Base-by-base conservation (phyloP, 2,113 vertebrate genomes). In the Nothocercus julius region DNA sequence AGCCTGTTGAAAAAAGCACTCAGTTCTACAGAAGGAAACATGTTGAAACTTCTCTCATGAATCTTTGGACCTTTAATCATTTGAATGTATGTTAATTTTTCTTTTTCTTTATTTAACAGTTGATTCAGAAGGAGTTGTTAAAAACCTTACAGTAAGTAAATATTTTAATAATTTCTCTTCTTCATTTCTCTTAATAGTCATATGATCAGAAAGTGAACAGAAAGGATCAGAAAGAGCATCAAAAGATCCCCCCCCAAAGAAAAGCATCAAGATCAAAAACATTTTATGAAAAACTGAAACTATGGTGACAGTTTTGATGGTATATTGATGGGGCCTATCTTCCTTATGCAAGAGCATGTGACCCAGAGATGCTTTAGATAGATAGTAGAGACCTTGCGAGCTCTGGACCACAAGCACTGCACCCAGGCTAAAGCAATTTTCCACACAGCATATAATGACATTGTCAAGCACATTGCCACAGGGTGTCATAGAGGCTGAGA, bases 91-190 rank as follows among this genome's bases (percentile, higher is more conserved):
- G 20, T 79, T 91, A 91, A 88, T 81, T 73, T 7, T 58, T 87
- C 69, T 89, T 73, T 85, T 95, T 79, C 88, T 68, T 87, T 81
- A 93, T 74, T 89, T 91, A 79, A 97, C 98, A 99, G 99, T 99
- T 97, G 97, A 99, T 98, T 99, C 99, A 79, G 98, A 98, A 95
- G 98, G 98, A 92, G 98, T 99, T 87, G 97, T 99, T 94, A 98
- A 98, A 97, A 99, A 98, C 83, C 98, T 99, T 97, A 99, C 99
- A 94, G 99, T 99, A 97, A 99, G 99, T 98, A 93, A 97, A 95
- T 58, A 45, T 58, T 87, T 58, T 74, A 5, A 19, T 82, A 21
- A 17, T 59, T 72, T 80, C 95, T 63, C 76, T 53, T 94, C 15
- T 34, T 62, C 73, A 27, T 17, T 62, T 24, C 14, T 64, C 49